Evolutionary conservation across 2,797 vertebrate genomes (phyloP).

Genomic region (Lacerta viridis): DNA sequence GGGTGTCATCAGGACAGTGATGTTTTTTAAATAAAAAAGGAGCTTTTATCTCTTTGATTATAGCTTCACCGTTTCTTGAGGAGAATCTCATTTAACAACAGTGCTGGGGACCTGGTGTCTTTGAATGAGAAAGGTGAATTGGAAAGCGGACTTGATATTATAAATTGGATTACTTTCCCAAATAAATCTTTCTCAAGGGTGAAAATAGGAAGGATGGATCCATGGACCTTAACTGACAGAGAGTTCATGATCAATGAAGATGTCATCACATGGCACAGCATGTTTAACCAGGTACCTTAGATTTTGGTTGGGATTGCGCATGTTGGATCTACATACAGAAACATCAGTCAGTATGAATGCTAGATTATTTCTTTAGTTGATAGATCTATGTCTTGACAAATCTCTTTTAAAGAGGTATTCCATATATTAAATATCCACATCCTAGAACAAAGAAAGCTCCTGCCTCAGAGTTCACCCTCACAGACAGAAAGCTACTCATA

Average conservation of each 20-base stretch:
- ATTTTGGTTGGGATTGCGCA: background rate
- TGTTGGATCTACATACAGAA: no score
- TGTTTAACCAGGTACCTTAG: constrained; percentile 2
- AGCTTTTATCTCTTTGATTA: background rate
- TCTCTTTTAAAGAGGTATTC: no score
- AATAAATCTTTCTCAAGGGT: background rate
- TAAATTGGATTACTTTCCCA: background rate
- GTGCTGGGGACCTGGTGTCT: constrained; percentile 8
- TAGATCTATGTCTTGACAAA: no score
- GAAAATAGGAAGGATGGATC: constrained; percentile 10
- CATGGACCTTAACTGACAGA: background rate
- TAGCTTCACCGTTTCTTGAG: constrained; percentile 9
- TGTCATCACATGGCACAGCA: background rate
- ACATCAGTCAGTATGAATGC: no score
- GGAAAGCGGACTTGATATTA: constrained; percentile 23
- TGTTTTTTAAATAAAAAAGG: background rate
- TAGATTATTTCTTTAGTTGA: no score
- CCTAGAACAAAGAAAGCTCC: no score
- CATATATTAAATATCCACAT: no score
- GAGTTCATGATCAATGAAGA: background rate
- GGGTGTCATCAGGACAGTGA: background rate
- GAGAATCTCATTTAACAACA: constrained; percentile 31
- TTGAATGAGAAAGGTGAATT: constrained; percentile 23
- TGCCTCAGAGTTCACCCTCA: no score
- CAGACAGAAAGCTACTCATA: no score